Conservation (phyloP, 2,797 vertebrate genomes). For the Lepus townsendii region DNA sequence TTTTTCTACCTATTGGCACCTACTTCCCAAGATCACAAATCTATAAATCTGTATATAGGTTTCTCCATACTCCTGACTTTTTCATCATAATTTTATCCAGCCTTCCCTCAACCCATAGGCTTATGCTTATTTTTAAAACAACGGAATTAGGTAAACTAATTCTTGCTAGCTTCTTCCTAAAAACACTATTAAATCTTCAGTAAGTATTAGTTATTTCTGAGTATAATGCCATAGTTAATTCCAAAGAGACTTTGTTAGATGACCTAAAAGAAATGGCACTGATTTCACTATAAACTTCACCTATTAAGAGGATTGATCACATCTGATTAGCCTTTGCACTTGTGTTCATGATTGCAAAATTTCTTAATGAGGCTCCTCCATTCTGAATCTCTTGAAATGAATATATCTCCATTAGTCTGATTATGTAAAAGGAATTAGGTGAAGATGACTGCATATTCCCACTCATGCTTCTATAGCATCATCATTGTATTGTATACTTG, state of each 20-base stretch:
- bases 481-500: not conserved
- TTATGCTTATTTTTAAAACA: not conserved
- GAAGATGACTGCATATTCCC: not conserved
- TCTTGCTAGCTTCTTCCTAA: not conserved
- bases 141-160: not conserved
- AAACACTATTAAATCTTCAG: not conserved
- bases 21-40: not conserved
- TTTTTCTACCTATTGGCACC: not conserved
- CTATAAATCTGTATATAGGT: not conserved
- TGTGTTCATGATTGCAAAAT: not conserved
- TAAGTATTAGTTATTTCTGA: not conserved
- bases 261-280: not conserved
- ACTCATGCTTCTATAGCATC: not conserved
- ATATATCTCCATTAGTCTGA: not conserved
- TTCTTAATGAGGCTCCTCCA: not conserved
- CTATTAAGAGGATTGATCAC: not conserved
- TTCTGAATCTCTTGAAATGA: not conserved
- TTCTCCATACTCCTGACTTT: not conserved
- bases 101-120: not conserved
- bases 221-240: not conserved
- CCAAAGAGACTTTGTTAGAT: not conserved
- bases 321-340: not conserved
- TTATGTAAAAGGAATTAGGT: not conserved
- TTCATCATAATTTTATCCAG: not conserved
- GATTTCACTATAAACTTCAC: not conserved